phyloP scores from a whole-genome alignment of 35 echinoderm and acorn worm species.

The Apostichopus japonicus region DNA sequence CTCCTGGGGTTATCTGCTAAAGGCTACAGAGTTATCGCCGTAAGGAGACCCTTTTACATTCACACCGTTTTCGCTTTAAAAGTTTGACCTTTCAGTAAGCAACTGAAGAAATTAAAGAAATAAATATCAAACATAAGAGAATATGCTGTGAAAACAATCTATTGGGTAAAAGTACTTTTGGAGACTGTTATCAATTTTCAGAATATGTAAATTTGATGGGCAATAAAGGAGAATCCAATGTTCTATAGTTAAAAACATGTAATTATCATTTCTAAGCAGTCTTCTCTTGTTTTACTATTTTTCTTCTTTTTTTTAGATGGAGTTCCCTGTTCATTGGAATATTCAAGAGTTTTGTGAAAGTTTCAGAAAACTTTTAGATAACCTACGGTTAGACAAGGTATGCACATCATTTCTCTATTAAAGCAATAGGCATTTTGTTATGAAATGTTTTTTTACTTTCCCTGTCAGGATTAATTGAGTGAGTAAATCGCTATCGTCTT shows the following conservation, averaged over 20 bases:
- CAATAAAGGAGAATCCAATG: too few relatives aligned
- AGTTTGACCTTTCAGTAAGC: neutral
- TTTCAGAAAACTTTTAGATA: slow-evolving; percentile 94
- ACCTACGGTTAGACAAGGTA: slow-evolving; percentile 96
- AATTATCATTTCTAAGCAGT: too few relatives aligned
- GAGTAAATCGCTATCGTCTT: too few relatives aligned
- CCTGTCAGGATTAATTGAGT: too few relatives aligned
- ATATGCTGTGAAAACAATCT: neutral
- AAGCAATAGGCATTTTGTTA: too few relatives aligned
- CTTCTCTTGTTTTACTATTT: neutral
- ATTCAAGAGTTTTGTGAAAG: slow-evolving; percentile 92
- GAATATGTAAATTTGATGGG: too few relatives aligned
- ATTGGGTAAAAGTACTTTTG: neutral
- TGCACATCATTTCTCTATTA: neutral
- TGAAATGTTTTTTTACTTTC: too few relatives aligned
- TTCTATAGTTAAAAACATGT: too few relatives aligned
- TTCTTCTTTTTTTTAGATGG: slow-evolving; percentile 71
- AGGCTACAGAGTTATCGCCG: slow-evolving; percentile 88
- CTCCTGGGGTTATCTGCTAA: slow-evolving; percentile 83
- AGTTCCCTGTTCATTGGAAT: slow-evolving; percentile 93
- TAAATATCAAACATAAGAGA: too few relatives aligned
- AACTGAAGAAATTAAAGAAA: too few relatives aligned
- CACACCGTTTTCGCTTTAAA: neutral
- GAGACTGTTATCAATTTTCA: neutral
- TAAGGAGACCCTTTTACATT: slow-evolving; percentile 42